A percentile compares a stretch with the other conserved stretches of the same genome.
These are phyloP conservation scores for Lanistes nyassanus DNA, from an alignment of 1,140 invertebrate genomes.

Conservation along the genomic window DNA sequence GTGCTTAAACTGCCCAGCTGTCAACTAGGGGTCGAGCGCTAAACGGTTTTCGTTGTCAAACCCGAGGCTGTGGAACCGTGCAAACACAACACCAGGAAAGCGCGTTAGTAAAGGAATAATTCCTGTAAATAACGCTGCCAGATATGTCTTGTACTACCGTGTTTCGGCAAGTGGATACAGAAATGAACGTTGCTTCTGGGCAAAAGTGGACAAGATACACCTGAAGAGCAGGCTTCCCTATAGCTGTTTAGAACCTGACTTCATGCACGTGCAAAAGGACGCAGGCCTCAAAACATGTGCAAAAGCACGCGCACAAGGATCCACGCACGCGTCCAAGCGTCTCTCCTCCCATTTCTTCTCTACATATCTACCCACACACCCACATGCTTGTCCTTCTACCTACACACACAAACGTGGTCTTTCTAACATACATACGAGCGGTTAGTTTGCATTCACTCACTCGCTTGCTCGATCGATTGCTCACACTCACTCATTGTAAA, in stretches of 20 bases:
- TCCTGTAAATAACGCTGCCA: too few species aligned
- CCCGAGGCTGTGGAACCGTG: too few species aligned
- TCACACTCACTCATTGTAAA: background rate
- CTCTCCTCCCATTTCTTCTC: background rate
- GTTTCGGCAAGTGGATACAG: too few species aligned
- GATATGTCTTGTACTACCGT: too few species aligned
- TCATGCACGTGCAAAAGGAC: constrained; percentile 1
- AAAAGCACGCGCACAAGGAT: background rate
- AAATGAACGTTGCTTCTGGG: too few species aligned
- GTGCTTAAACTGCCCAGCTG: too few species aligned
- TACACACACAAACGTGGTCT: background rate
- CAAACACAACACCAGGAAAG: too few species aligned
- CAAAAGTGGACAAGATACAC: too few species aligned
- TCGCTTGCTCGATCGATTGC: background rate
- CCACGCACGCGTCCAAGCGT: constrained; percentile 3
- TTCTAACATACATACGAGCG: background rate
- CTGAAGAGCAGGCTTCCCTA: background rate
- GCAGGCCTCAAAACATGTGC: background rate
- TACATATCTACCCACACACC: constrained; percentile 9
- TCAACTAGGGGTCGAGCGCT: too few species aligned
- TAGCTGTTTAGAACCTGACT: background rate
- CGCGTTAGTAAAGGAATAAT: too few species aligned
- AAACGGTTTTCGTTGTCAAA: too few species aligned
- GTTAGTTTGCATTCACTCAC: background rate
- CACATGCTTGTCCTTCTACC: background rate